Conservation (phyloP, 2,888 invertebrate species). For the Heliconius charithonia region DNA sequence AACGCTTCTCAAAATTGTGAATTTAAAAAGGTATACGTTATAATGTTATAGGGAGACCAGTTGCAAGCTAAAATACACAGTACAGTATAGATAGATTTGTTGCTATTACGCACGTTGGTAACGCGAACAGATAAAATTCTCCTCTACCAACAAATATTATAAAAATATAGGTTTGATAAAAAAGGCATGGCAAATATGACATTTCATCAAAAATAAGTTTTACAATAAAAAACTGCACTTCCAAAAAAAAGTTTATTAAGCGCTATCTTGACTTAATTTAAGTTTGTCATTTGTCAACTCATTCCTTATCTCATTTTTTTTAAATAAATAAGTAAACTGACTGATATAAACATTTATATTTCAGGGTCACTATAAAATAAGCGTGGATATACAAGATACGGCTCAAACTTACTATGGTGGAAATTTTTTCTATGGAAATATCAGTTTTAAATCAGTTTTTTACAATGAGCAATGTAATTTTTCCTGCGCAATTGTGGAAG, state of each 20-base stretch:
- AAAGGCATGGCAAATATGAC: too few relatives aligned
- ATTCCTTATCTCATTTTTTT: not conserved
- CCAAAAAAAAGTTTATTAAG: not conserved
- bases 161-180: too few relatives aligned
- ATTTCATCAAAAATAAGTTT: too few relatives aligned
- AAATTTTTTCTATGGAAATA: conserved; percentile 59
- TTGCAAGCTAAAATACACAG: too few relatives aligned
- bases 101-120: too few relatives aligned
- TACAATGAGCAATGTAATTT: conserved; percentile 62
- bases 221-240: not conserved
- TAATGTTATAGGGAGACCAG: too few relatives aligned
- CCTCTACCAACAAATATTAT: too few relatives aligned
- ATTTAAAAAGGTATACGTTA: conserved; percentile 51
- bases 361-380: conserved; percentile 56
- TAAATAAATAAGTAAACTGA: not conserved
- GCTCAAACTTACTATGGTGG: conserved; percentile 58
- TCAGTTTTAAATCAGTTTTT: conserved; percentile 55
- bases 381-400: conserved; percentile 53
- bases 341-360: conserved; percentile 36
- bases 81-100: too few relatives aligned
- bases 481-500: conserved; percentile 56
- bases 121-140: too few relatives aligned
- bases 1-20: conserved; percentile 62
- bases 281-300: not conserved
- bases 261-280: not conserved